Evolutionary conservation across 2,797 vertebrate species (phyloP).

Genomic region (Acrocephalus scirpaceus): DNA sequence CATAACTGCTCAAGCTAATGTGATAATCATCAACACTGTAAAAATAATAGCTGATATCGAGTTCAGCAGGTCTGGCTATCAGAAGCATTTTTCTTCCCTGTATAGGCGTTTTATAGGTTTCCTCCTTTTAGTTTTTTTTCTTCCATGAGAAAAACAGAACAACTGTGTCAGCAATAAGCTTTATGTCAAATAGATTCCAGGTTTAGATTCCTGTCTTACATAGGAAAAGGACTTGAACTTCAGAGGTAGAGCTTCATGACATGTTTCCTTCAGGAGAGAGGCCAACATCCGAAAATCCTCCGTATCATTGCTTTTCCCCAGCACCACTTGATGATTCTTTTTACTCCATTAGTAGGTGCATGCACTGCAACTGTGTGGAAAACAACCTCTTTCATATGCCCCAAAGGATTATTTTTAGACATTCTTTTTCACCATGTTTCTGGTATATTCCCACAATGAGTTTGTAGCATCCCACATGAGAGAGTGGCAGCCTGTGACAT

Average conservation of each 20-base stretch:
- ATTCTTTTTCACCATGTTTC: neutral
- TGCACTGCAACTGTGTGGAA: neutral
- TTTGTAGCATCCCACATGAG: neutral
- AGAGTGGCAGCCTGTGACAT: neutral
- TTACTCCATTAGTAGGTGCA: neutral
- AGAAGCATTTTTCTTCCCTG: neutral
- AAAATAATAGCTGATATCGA: neutral
- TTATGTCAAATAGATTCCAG: neutral
- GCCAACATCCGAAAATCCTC: neutral
- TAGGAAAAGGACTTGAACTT: neutral
- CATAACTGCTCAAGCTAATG: neutral
- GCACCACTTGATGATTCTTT: neutral
- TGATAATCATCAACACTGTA: neutral
- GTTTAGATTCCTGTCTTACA: neutral
- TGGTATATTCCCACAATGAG: neutral
- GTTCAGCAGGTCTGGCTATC: neutral
- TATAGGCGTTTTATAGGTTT: neutral
- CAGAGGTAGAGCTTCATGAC: neutral
- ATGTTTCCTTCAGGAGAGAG: neutral
- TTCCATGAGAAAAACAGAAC: neutral
- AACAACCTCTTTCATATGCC: neutral
- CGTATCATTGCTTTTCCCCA: neutral
- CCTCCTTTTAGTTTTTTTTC: rapidly evolving
- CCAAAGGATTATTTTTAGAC: neutral
- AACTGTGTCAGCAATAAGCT: neutral